Conservation (phyloP, 1,140 invertebrate species). For the Penaeus chinensis region DNA sequence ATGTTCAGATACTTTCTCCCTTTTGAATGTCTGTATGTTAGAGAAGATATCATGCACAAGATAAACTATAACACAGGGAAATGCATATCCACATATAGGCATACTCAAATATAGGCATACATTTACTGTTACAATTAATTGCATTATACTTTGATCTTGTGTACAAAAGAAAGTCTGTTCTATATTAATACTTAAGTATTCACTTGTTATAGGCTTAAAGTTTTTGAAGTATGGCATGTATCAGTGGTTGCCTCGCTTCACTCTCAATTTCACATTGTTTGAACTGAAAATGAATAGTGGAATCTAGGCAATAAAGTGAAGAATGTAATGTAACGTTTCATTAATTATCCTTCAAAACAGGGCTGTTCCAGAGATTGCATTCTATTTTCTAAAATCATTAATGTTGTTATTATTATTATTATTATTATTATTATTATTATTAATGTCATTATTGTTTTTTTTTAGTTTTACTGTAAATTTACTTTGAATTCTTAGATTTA, state of each 20-base stretch:
- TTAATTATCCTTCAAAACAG: slow-evolving; percentile 47
- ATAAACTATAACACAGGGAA: no score
- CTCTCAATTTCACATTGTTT: slow-evolving; percentile 41
- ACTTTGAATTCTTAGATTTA: no score
- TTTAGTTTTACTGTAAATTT: no score
- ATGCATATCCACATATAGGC: slow-evolving; percentile 21
- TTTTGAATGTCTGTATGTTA: no score
- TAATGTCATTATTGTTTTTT: no score
- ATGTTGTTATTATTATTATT: not conserved
- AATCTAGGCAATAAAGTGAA: slow-evolving; percentile 51
- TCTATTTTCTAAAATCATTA: not conserved
- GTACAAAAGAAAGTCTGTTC: slow-evolving; percentile 46
- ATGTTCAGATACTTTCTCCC: no score
- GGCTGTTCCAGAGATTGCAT: slow-evolving; percentile 55
- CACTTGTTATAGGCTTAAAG: slow-evolving; percentile 37
- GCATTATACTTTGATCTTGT: slow-evolving; percentile 4
- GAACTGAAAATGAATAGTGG: slow-evolving; percentile 40
- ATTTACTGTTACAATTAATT: slow-evolving; percentile 19
- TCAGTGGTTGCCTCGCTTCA: slow-evolving; percentile 15
- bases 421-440: no score
- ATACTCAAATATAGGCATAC: slow-evolving; percentile 16
- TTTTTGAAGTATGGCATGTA: slow-evolving; percentile 34
- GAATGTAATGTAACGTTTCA: slow-evolving; percentile 37
- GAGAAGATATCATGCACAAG: no score
- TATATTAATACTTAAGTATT: slow-evolving; percentile 33